Evolutionary conservation across 2,888 invertebrate genomes (phyloP).

Genomic region (Agriopis leucophaearia): DNA sequence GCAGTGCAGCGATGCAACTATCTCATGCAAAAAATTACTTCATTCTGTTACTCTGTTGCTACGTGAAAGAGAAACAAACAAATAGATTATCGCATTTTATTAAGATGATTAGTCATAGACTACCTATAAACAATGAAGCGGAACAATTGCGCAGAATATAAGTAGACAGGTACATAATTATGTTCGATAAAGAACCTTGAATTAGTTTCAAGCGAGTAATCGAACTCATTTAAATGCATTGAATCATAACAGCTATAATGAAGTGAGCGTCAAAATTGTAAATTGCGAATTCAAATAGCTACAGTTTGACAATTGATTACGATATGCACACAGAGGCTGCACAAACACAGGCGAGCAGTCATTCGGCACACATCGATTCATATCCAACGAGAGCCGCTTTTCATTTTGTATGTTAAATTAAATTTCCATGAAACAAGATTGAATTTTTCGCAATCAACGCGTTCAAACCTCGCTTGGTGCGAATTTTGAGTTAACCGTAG

Average conservation of each 20-base stretch:
- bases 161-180: not conserved
- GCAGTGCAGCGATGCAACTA: too few species aligned
- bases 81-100: too few species aligned
- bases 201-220: conserved; percentile 26
- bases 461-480: conserved; percentile 64
- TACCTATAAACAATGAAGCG: conserved; percentile 29
- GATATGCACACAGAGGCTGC: conserved; percentile 80
- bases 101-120: conserved; percentile 12
- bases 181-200: conserved; percentile 21
- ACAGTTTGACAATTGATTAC: conserved; percentile 84
- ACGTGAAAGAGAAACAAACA: too few species aligned
- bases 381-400: conserved; percentile 81
- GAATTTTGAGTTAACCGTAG: conserved; percentile 55
- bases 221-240: conserved; percentile 31
- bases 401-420: conserved; percentile 86
- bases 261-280: conserved; percentile 81
- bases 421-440: conserved; percentile 86
- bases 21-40: too few species aligned
- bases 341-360: conserved; percentile 84
- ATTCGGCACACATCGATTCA: conserved; percentile 79
- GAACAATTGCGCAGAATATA: conserved; percentile 32
- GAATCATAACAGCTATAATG: conserved; percentile 38
- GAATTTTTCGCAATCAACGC: conserved; percentile 86
- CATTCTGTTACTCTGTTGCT: too few species aligned
- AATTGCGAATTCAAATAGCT: conserved; percentile 81